Evolutionary conservation across 2,113 vertebrate genomes (phyloP).

Genomic region (Pomatorhinus ruficollis): DNA sequence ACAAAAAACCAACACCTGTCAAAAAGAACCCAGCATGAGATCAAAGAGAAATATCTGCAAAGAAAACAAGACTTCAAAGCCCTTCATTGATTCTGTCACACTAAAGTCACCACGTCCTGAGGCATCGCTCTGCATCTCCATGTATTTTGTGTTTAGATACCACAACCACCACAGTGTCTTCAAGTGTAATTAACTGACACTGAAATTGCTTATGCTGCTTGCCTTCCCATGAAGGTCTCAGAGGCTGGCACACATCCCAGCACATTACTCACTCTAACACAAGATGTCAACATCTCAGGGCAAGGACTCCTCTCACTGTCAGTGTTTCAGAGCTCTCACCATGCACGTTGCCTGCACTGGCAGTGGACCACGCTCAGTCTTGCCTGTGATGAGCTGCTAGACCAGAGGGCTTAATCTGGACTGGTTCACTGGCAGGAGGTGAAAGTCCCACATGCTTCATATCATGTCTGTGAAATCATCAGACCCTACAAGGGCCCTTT

Average conservation of each 20-base stretch:
- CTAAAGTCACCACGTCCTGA: background rate
- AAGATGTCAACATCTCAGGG: background rate
- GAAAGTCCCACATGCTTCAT: background rate
- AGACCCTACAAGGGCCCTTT: background rate
- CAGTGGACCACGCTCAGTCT: rapidly evolving
- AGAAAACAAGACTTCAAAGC: background rate
- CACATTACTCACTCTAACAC: background rate
- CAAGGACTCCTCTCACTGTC: background rate
- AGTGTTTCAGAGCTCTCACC: background rate
- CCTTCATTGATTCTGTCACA: background rate
- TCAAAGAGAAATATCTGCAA: conserved; percentile 61
- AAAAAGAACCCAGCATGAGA: conserved; percentile 7
- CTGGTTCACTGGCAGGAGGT: background rate
- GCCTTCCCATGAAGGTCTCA: background rate
- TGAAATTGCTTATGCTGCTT: background rate
- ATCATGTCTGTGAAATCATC: background rate
- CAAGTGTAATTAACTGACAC: background rate
- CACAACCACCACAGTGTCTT: background rate
- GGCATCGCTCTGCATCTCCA: background rate
- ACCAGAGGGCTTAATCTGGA: background rate
- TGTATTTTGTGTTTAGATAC: background rate
- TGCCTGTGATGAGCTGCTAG: background rate
- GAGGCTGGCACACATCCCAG: background rate
- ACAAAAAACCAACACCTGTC: conserved; percentile 28
- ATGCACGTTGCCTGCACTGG: background rate